Evolutionary conservation across 2,888 invertebrate species (phyloP).

Genomic region (Dorcus hopei): DNA sequence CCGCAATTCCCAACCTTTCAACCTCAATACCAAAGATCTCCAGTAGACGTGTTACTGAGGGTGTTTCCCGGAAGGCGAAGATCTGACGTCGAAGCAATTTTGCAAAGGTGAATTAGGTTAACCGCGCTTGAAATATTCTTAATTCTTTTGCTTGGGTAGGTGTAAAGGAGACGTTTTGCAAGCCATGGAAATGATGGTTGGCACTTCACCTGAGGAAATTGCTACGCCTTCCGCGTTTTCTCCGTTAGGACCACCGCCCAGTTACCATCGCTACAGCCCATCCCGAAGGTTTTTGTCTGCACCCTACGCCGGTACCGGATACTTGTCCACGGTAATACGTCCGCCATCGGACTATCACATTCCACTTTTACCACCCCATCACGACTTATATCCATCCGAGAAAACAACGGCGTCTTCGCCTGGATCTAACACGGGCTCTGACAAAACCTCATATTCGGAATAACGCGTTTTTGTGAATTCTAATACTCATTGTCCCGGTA

Average conservation of each 20-base stretch:
- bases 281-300: conserved; percentile 78
- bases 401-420: conserved; percentile 51
- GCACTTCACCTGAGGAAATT: conserved; percentile 50
- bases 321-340: conserved; percentile 74
- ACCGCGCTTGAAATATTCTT: not conserved
- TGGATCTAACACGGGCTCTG: conserved; percentile 54
- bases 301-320: conserved; percentile 80
- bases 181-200: conserved; percentile 88
- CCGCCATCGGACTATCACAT: conserved; percentile 46
- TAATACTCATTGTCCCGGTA: not conserved
- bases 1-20: conserved; percentile 39
- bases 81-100: conserved; percentile 79
- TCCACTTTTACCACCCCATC: conserved; percentile 44
- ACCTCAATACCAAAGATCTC: conserved; percentile 59
- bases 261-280: conserved; percentile 57
- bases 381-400: conserved; percentile 46
- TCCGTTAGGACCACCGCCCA: conserved; percentile 62
- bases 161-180: conserved; percentile 80
- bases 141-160: conserved; percentile 29
- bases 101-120: conserved; percentile 58
- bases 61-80: conserved; percentile 87
- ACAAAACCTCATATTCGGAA: conserved; percentile 57
- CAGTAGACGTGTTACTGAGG: conserved; percentile 82
- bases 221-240: conserved; percentile 68
- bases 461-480: conserved; percentile 32